phyloP scores from a whole-genome alignment of 1,140 invertebrate genomes.

The Caenorhabditis inopinata region DNA sequence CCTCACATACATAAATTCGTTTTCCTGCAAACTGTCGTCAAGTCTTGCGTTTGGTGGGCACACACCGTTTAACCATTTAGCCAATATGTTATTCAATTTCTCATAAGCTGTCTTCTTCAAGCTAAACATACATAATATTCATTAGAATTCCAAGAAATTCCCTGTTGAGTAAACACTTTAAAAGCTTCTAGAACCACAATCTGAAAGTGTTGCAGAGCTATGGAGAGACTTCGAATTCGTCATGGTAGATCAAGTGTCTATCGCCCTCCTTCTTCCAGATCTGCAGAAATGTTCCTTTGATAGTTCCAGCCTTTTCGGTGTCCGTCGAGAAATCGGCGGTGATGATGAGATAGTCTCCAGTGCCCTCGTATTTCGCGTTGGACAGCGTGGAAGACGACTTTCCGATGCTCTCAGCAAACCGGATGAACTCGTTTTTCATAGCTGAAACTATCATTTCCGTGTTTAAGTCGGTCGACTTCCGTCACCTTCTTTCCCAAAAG shows the following conservation, averaged over 20 bases:
- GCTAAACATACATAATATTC: too few species aligned
- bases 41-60: too few species aligned
- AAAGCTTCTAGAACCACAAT: too few species aligned
- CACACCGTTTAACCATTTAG: too few species aligned
- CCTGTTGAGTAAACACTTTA: too few species aligned
- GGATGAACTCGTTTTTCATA: not conserved
- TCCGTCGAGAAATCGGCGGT: not conserved
- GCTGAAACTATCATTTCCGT: not conserved
- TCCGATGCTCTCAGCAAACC: not conserved
- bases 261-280: slow-evolving; percentile 19
- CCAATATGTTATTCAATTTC: too few species aligned
- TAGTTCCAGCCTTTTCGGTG: slow-evolving; percentile 28
- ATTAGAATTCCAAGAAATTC: too few species aligned
- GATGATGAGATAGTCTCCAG: slow-evolving; percentile 2
- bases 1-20: too few species aligned
- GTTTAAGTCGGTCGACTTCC: not conserved
- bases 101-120: too few species aligned
- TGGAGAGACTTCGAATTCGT: not conserved
- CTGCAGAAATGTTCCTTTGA: not conserved
- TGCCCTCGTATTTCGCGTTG: slow-evolving; percentile 22
- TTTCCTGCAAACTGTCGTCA: too few species aligned
- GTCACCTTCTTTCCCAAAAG: slow-evolving; percentile 1
- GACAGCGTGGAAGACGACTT: not conserved
- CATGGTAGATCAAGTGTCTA: not conserved
- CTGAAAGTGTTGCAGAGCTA: too few species aligned